Conservation (phyloP, 2,797 vertebrate species). For the Jordanella pulchra region DNA sequence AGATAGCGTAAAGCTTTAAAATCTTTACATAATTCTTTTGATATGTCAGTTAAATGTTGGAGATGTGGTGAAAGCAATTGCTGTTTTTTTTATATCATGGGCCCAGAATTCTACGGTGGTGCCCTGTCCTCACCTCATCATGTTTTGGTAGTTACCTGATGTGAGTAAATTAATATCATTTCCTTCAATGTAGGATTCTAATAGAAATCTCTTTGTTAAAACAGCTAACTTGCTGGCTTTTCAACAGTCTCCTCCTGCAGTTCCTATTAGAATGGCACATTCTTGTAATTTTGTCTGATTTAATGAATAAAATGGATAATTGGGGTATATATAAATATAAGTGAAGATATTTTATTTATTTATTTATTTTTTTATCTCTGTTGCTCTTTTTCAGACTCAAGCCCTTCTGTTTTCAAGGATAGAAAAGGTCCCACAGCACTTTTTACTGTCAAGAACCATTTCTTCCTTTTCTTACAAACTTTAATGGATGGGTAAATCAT, state of each 20-base stretch:
- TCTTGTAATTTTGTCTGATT: not conserved
- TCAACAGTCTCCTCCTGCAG: not conserved
- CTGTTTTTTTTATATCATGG: too few relatives aligned
- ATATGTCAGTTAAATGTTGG: too few relatives aligned
- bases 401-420: not conserved
- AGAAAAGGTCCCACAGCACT: not conserved
- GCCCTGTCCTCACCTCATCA: too few relatives aligned
- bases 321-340: not conserved
- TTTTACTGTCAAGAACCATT: not conserved
- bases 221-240: not conserved
- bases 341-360: not conserved
- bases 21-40: too few relatives aligned
- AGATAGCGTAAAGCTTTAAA: too few relatives aligned
- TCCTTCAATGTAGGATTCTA: not conserved
- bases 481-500: not conserved
- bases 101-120: too few relatives aligned
- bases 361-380: not conserved
- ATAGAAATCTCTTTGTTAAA: not conserved
- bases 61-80: too few relatives aligned
- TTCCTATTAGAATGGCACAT: not conserved
- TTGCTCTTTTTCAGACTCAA: conserved; percentile 1
- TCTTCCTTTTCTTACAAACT: not conserved
- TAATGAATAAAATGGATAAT: not conserved
- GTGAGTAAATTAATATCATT: not conserved
- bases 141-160: too few relatives aligned